Evolutionary conservation across 2,888 invertebrate genomes (phyloP).

Genomic region (Microctonus aethiopoides): DNA sequence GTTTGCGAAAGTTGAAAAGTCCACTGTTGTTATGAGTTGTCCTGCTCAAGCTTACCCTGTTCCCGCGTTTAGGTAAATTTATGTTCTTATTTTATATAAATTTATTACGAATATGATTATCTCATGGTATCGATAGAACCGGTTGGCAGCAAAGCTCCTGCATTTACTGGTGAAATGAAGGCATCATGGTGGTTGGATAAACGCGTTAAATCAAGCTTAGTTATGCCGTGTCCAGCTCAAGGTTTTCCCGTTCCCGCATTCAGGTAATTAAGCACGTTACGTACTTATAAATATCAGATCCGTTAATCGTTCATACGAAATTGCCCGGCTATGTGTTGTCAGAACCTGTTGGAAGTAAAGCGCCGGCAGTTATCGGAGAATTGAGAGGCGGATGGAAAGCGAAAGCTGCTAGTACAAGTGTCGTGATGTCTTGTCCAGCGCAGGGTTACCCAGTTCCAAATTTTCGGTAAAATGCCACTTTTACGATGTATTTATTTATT

Average conservation of each 20-base stretch:
- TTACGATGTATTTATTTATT: conserved; percentile 4
- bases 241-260: conserved; percentile 77
- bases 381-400: conserved; percentile 60
- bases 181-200: conserved; percentile 49
- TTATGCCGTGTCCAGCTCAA: conserved; percentile 74
- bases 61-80: conserved; percentile 70
- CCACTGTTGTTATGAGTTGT: conserved; percentile 77
- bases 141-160: conserved; percentile 72
- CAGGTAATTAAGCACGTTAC: conserved; percentile 70
- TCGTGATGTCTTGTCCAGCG: conserved; percentile 77
- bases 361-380: conserved; percentile 69
- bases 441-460: conserved; percentile 75
- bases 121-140: conserved; percentile 67
- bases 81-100: neutral
- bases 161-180: conserved; percentile 65
- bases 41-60: conserved; percentile 79
- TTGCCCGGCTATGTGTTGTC: conserved; percentile 38
- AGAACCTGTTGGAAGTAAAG: conserved; percentile 74
- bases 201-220: conserved; percentile 67
- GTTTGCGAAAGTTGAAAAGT: conserved; percentile 74
- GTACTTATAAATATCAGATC: too few relatives aligned
- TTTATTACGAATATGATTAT: neutral
- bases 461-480: conserved; percentile 69
- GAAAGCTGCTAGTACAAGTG: conserved; percentile 58
- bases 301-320: neutral